Evolutionary conservation across 2,113 vertebrate genomes (phyloP).

Genomic region (Campylorhamphus procurvoides): DNA sequence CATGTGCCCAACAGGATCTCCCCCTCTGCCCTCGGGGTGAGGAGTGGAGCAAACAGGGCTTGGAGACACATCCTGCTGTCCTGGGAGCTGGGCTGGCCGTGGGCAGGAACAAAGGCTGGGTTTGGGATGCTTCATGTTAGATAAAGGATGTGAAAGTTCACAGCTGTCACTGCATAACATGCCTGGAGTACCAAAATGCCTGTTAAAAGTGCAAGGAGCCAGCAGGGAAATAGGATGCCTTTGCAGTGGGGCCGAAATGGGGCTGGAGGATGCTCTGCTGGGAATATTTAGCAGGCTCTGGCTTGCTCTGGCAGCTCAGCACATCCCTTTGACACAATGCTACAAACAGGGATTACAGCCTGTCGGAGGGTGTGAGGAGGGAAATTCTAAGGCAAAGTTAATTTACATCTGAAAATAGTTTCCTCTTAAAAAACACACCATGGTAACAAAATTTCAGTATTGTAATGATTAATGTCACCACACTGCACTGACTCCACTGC

Average conservation of each 20-base stretch:
- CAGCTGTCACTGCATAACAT: background rate
- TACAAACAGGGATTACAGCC: constrained; percentile 17
- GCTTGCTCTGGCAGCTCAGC: background rate
- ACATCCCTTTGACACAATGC: background rate
- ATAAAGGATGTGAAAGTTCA: background rate
- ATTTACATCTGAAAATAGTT: constrained; percentile 30
- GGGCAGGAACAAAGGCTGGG: background rate
- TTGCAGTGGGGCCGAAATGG: background rate
- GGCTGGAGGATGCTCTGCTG: background rate
- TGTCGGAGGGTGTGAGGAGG: background rate
- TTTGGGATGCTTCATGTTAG: background rate
- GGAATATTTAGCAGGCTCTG: background rate
- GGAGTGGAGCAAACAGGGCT: background rate
- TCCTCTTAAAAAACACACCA: constrained; percentile 26
- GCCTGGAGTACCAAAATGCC: background rate
- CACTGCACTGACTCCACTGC: constrained; percentile 26
- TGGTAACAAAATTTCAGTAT: constrained; percentile 8
- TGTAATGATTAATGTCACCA: constrained; percentile 39
- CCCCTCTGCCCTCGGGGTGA: background rate
- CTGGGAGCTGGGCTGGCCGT: background rate
- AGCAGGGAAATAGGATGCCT: background rate
- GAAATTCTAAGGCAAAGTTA: constrained; percentile 42
- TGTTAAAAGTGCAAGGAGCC: background rate
- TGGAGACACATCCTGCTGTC: background rate
- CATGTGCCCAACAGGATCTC: background rate